Base-by-base conservation (phyloP, 2,113 vertebrate species). In the Bos taurus region DNA sequence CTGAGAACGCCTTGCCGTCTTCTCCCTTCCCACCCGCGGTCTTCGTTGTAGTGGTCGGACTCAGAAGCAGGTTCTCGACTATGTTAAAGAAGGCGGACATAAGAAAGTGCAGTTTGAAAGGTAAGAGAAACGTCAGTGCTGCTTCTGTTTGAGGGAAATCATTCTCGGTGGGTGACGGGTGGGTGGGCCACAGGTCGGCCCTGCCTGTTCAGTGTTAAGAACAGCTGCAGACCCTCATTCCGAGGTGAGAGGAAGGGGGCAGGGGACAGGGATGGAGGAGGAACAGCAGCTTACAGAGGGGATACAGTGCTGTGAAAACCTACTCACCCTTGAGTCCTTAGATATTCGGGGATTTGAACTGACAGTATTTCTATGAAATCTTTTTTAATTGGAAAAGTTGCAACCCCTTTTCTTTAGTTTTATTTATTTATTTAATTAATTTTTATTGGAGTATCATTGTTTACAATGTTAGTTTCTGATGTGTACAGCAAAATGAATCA, bases 51-150 rank as follows among this genome's bases (percentile, higher is more conserved):
- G 99, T 84, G 99, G 99, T 54, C 99, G 99, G 97, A 99, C 99
- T 83, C 99, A 99, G 99, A 99, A 99, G 99, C 99, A 99, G 98
- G 99, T 99, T 98, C 99, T 99, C 88, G 99, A 99, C 99, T 99
- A 99, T 5, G 99, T 99, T 95, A 99, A 99, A 98, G 99, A 99
- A 98, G 99, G 99, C 23, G 99, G 99, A 97, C 99, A 99, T 98
- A 99, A 99, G 98, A 99, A 99, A 98, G 99, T 99, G 81, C 99
- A 99, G 16, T 99, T 99, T 98, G 99, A 99, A 98, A 99, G 99
- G 99, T 99, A 98, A 99, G 99, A 89, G 92, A 48, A 46, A 28
- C 17, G 80, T 94, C 57, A 0, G 0, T 36, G 36, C 57, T 67
- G 0, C 80, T 14, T 36, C 7, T 4, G 11, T 86, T 33, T 19